phyloP scores from a whole-genome alignment of 2,888 invertebrate genomes.

The Aspidiotus destructor region DNA sequence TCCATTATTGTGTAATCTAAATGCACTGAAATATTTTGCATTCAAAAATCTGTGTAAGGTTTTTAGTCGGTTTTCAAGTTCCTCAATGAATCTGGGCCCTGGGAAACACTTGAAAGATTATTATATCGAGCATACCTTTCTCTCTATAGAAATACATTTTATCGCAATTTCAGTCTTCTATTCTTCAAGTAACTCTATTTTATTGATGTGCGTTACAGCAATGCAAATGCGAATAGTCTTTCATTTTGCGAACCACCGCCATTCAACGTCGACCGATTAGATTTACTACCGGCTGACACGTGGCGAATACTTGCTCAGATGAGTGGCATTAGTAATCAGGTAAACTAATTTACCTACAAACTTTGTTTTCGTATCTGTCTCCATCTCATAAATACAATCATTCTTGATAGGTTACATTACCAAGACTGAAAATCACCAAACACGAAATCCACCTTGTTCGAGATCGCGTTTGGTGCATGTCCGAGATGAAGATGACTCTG shows the following conservation, averaged over 20 bases:
- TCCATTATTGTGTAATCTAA: too few relatives aligned
- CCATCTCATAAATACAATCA: neutral
- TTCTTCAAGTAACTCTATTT: neutral
- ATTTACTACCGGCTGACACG: conserved; percentile 45
- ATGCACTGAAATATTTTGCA: too few relatives aligned
- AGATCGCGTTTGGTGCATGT: conserved; percentile 23
- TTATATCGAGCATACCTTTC: too few relatives aligned
- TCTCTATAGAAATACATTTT: too few relatives aligned
- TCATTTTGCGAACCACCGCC: conserved; percentile 41
- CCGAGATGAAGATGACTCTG: conserved; percentile 7
- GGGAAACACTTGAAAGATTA: too few relatives aligned
- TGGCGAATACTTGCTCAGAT: conserved; percentile 43
- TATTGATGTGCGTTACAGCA: conserved; percentile 5
- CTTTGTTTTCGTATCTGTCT: neutral
- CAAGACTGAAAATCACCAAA: conserved; percentile 13
- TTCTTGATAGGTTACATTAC: conserved; percentile 10
- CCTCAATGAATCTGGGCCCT: too few relatives aligned
- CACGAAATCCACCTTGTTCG: conserved; percentile 15
- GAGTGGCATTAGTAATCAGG: conserved; percentile 32
- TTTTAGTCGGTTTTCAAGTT: too few relatives aligned
- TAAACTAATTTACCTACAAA: neutral
- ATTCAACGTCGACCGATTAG: conserved; percentile 47
- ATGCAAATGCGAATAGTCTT: conserved; percentile 16
- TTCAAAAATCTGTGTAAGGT: too few relatives aligned
- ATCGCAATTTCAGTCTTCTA: neutral